A percentile compares a stretch with the other conserved stretches of the same genome.
Conservation (phyloP, 2,888 invertebrate genomes). For the Ecliptopera silaceata region DNA sequence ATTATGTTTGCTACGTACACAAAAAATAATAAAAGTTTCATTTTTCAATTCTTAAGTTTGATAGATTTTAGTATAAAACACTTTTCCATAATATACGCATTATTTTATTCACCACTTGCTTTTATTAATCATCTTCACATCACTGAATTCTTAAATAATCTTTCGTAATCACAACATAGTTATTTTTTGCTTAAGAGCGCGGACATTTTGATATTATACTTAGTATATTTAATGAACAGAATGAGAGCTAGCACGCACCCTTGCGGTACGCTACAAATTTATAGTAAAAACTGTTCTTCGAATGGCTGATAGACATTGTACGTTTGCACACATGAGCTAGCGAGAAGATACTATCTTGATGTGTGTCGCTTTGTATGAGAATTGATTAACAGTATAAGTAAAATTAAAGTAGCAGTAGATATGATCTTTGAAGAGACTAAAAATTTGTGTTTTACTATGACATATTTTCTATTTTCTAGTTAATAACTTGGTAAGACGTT, state of each 20-base stretch:
- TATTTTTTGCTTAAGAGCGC: not conserved
- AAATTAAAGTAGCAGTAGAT: not conserved
- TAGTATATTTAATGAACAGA: constrained; percentile 1
- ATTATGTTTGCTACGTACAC: constrained; percentile 42
- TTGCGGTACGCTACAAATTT: constrained; percentile 16
- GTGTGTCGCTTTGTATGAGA: constrained; percentile 14
- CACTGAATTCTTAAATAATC: not conserved
- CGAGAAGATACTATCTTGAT: constrained; percentile 12
- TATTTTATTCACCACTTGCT: not conserved
- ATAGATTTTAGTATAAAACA: not conserved
- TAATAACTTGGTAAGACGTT: too few relatives aligned
- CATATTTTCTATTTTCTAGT: too few relatives aligned
- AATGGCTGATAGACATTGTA: not conserved
- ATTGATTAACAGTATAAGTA: constrained; percentile 2
- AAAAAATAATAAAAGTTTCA: constrained; percentile 32
- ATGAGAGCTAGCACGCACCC: constrained; percentile 20
- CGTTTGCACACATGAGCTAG: constrained; percentile 15
- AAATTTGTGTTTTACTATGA: too few relatives aligned
- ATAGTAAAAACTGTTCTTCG: not conserved
- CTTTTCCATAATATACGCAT: not conserved
- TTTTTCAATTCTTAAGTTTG: not conserved
- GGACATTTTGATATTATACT: not conserved
- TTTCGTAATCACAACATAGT: too few relatives aligned
- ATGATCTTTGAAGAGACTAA: too few relatives aligned
- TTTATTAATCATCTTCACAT: not conserved